A percentile compares a stretch with the other conserved stretches of the same genome.
Evolutionary conservation across 2,888 invertebrate genomes (phyloP).

Genomic region (Crioceris asparagi): DNA sequence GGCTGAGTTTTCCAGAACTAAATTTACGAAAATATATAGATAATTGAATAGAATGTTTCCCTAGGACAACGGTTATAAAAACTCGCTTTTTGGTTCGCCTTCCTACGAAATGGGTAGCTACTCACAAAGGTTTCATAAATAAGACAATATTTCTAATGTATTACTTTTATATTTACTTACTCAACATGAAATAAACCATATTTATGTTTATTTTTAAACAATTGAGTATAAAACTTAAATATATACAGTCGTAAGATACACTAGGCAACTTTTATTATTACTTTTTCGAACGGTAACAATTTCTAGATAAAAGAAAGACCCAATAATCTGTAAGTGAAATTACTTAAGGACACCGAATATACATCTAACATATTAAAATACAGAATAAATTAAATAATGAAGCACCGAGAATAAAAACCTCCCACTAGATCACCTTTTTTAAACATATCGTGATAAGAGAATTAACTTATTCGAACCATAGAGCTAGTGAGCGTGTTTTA

Average conservation of each 20-base stretch:
- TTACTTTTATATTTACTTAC: conserved; percentile 20
- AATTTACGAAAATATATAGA: no score
- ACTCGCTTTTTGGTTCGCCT: no score
- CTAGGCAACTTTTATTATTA: conserved; percentile 25
- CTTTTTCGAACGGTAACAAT: conserved; percentile 21
- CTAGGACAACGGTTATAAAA: no score
- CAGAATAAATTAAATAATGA: conserved; percentile 15
- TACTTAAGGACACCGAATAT: conserved; percentile 13
- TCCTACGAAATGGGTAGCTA: no score
- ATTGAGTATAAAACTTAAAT: conserved; percentile 27
- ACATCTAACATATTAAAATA: conserved; percentile 14
- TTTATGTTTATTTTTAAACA: conserved; percentile 24
- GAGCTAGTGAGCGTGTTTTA: no score
- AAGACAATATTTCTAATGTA: no score
- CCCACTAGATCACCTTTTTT: no score
- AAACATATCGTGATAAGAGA: no score
- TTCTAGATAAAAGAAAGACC: conserved; percentile 14
- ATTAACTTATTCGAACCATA: no score
- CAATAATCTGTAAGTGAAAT: conserved; percentile 11
- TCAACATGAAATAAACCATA: conserved; percentile 22
- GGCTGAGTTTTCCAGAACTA: no score
- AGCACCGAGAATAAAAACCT: conserved; percentile 17
- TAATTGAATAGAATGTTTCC: no score
- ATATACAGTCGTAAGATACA: conserved; percentile 27
- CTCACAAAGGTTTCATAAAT: no score